phyloP scores from a whole-genome alignment of 1,140 invertebrate species.

The Campoletis sonorensis region DNA sequence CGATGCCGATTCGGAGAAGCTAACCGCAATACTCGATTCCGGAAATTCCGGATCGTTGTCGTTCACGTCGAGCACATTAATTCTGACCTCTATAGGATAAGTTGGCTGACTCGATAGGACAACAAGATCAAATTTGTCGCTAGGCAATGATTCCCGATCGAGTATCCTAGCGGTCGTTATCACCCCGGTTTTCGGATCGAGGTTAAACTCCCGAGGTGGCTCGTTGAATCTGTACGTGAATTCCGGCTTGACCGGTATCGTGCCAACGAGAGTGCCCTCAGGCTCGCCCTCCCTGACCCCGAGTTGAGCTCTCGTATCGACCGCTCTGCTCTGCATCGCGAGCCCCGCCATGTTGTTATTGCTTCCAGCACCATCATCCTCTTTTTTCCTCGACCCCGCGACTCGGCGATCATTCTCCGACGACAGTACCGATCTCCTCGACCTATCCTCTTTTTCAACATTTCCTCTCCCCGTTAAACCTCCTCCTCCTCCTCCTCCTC shows the following conservation, averaged over 20 bases:
- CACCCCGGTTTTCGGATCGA: constrained; percentile 89
- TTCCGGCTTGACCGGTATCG: constrained; percentile 89
- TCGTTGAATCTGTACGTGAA: constrained; percentile 96
- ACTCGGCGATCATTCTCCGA: constrained; percentile 53
- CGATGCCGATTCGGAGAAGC: constrained; percentile 94
- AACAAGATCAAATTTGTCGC: constrained; percentile 91
- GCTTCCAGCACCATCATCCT: constrained; percentile 65
- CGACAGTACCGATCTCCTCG: constrained; percentile 57
- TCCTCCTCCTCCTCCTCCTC: neutral
- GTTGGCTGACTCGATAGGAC: constrained; percentile 94
- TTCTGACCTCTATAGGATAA: constrained; percentile 94
- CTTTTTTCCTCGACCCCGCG: constrained; percentile 70
- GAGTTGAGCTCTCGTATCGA: constrained; percentile 90
- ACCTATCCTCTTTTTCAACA: neutral
- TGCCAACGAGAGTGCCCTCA: constrained; percentile 87
- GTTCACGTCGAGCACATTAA: constrained; percentile 91
- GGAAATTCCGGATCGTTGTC: constrained; percentile 94
- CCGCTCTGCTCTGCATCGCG: constrained; percentile 90
- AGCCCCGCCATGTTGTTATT: constrained; percentile 62
- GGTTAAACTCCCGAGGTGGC: constrained; percentile 87
- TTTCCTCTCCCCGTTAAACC: neutral
- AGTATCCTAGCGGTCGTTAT: constrained; percentile 88
- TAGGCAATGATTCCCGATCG: constrained; percentile 86
- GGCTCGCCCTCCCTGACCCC: constrained; percentile 90
- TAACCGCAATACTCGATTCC: constrained; percentile 88